Evolutionary conservation across 53 echinoderm and acorn worm genomes (phyloP).

Genomic region (Holothuria scabra): DNA sequence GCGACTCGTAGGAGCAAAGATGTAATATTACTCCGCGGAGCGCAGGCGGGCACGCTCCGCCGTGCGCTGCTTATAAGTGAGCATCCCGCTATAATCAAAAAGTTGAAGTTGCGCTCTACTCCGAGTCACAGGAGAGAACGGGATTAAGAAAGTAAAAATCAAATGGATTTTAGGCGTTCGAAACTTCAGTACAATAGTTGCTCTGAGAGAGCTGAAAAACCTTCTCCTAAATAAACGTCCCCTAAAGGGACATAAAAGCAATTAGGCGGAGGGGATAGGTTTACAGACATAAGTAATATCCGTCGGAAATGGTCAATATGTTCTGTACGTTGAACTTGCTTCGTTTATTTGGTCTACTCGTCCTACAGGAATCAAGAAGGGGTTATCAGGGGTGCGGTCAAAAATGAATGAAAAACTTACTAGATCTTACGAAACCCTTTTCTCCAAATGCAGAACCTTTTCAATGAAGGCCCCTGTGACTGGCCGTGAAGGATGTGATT

Average conservation of each 20-base stretch:
- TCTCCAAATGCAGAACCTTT: no score
- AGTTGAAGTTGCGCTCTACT: slow-evolving; percentile 41
- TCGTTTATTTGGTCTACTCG: background rate
- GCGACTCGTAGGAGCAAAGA: slow-evolving; percentile 33
- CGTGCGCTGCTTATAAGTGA: slow-evolving; percentile 25
- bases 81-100: slow-evolving; percentile 37
- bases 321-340: slow-evolving; percentile 23
- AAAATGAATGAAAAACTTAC: background rate
- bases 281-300: slow-evolving; percentile 49
- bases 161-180: slow-evolving; percentile 25
- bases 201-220: background rate
- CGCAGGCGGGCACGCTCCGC: slow-evolving; percentile 49
- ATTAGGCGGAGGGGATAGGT: slow-evolving; percentile 43
- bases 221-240: slow-evolving; percentile 20
- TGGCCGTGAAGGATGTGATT: no score
- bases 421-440: no score
- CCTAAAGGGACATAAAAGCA: slow-evolving; percentile 51
- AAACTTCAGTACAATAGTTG: no score
- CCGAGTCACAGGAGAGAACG: slow-evolving; percentile 31
- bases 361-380: slow-evolving; percentile 18
- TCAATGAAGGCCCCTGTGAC: no score
- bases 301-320: slow-evolving; percentile 56
- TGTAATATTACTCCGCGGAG: slow-evolving; percentile 39
- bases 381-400: slow-evolving; percentile 33
- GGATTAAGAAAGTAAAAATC: slow-evolving; percentile 47